These are phyloP conservation scores for Amblyjoppa proteus DNA, from an alignment of 2,888 invertebrate genomes.

Conservation along the genomic window DNA sequence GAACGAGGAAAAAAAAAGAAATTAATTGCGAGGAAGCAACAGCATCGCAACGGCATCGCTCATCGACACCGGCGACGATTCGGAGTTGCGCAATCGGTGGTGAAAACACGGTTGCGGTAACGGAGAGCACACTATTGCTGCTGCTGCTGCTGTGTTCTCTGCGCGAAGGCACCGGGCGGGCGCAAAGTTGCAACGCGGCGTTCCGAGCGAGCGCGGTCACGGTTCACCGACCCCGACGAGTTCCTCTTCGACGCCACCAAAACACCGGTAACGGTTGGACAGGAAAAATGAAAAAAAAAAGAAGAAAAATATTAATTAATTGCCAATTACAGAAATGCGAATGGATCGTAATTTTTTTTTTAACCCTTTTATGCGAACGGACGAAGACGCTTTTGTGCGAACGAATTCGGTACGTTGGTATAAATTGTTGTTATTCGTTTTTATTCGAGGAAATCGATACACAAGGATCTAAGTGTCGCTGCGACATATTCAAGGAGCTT, in stretches of 20 bases:
- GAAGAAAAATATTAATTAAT: neutral
- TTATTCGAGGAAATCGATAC: too few relatives aligned
- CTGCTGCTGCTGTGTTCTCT: constrained; percentile 7
- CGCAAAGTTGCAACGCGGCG: constrained; percentile 74
- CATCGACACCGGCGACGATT: constrained; percentile 12
- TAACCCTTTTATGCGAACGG: neutral
- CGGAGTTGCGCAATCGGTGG: constrained; percentile 73
- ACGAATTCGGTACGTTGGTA: neutral
- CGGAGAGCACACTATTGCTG: constrained; percentile 9
- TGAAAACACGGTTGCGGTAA: constrained; percentile 20
- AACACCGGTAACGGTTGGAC: neutral
- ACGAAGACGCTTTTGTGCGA: neutral
- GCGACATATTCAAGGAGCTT: too few relatives aligned
- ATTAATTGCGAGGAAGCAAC: neutral
- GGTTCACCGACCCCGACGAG: constrained; percentile 80
- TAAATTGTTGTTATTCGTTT: too few relatives aligned
- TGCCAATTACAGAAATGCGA: neutral
- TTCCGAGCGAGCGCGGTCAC: constrained; percentile 77
- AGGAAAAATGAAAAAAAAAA: neutral
- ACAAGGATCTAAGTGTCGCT: too few relatives aligned
- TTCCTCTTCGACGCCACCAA: constrained; percentile 10
- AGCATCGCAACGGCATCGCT: neutral
- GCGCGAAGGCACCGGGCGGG: constrained; percentile 12
- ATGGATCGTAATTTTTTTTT: neutral
- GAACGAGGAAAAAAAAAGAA: neutral